Conservation (phyloP, 2,113 vertebrate species). For the Chaenogobius annularis region DNA sequence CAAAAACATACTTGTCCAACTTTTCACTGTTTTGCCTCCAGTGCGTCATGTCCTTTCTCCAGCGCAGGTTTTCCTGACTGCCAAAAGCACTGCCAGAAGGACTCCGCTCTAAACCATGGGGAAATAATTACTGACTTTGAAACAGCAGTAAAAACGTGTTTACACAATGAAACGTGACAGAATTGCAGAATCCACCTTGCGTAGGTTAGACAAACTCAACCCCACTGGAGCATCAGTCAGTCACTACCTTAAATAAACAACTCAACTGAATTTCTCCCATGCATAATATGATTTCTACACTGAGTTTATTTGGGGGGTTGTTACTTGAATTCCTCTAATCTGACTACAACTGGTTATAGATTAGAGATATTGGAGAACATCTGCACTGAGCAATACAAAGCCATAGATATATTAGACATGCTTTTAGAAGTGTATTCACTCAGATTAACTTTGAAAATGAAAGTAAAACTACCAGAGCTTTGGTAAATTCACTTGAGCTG, state of each 20-base stretch:
- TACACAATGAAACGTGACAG: slow-evolving; percentile 21
- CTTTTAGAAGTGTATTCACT: too few relatives aligned
- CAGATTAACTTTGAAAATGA: too few relatives aligned
- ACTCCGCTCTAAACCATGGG: slow-evolving; percentile 85
- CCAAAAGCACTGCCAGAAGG: slow-evolving; percentile 97
- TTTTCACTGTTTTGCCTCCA: slow-evolving; percentile 98
- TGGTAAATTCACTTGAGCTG: too few relatives aligned
- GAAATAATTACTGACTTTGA: slow-evolving; percentile 29
- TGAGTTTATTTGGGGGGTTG: too few relatives aligned
- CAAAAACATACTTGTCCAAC: slow-evolving; percentile 90
- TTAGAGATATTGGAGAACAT: too few relatives aligned
- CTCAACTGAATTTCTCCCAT: too few relatives aligned
- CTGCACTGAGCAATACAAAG: too few relatives aligned
- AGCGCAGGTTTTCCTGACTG: slow-evolving; percentile 95
- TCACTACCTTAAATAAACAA: not conserved
- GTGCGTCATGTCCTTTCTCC: slow-evolving; percentile 99
- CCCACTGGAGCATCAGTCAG: not conserved
- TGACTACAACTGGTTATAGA: too few relatives aligned
- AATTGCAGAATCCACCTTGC: slow-evolving; percentile 3
- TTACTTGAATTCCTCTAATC: too few relatives aligned
- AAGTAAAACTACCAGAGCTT: too few relatives aligned
- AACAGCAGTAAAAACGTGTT: slow-evolving; percentile 17
- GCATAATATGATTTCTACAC: too few relatives aligned
- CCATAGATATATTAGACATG: too few relatives aligned
- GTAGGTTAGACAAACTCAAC: slow-evolving; percentile 6